Evolutionary conservation across 2,797 vertebrate species (phyloP), one percentile per base, ranked within the genome.

Genomic region (Microcaecilia unicolor): DNA sequence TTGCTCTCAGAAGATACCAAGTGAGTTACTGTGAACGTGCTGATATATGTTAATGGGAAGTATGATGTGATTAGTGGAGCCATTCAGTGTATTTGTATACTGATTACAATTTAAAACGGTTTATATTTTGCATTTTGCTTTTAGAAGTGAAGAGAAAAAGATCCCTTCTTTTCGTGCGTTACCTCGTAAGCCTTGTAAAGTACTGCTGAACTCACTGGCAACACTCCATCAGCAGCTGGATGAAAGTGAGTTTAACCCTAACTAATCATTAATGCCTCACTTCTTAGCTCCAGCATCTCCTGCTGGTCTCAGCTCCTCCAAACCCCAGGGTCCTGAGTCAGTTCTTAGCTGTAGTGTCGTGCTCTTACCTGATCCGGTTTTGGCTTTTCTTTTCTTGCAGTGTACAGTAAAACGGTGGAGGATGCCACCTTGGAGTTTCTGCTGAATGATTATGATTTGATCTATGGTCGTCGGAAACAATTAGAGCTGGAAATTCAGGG

Each of bases 401-500:
- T 93, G 51, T 93, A 87, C 33, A 89, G 84, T 2, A 78, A 80
- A 0, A 87, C 88, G 0, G 87, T 90, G 33, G 92, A 97, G 58
- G 92, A 93, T 51, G 90, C 89, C 0, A 89, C 90, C 0, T 44
- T 92, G 71, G 92, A 95, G 64, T 91, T 92, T 62, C 74, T 93
- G 61, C 70, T 95, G 49, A 92, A 89, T 0, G 93, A 95, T 43
- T 91, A 89, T 0, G 93, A 92, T 34, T 80, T 88, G 4, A 89
- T 92, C 19, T 90, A 90, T 2, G 65, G 89, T 2, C 87, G 89
- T 0, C 79, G 90, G 69, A 90, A 89, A 21, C 89, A 90, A 81
- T 75, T 96, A 65, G 92, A 97, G 65, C 73, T 92, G 25, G 93
- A 94, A 58, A 92, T 95, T 7, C 83, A 89, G 49, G 93, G 90